Base-by-base conservation (phyloP, 2,888 invertebrate species). In the Quadroppia sp. region DNA sequence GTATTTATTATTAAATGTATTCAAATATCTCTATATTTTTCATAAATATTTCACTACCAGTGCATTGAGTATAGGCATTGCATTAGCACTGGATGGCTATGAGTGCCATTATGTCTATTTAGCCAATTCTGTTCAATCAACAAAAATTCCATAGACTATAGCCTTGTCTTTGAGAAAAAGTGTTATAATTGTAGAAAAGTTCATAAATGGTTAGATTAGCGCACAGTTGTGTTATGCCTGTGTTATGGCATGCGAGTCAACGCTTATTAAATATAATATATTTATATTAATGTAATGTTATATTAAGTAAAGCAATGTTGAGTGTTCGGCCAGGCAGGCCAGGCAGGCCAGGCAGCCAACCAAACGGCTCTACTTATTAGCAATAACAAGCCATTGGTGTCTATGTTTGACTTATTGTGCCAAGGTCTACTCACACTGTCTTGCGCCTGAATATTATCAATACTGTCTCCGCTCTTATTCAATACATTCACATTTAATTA, bases 401-500 rank as follows among this genome's bases (percentile, higher is more conserved):
- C 67, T 67, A 7, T 40, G 25, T 67, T 64, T 67, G 40, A 67
- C 67, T 67, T 67, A 67, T 67, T 64, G 42, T 67, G 67, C 67
- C 67, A 67, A 67, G 67, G 67, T 28, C 61, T 61, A 23, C 25
- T 25, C 17, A 25, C 11, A 23, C 9, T 53, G 25, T 17, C 53
- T n/a, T 20, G 23, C 25, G 13, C 25, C 15, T 1, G 25, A 23
- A 53, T 23, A 13, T 25, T 25, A 53, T 53, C 53, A 53, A 53
- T 53, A 53, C 20, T 53, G 25, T 15, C 53, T 25, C 25, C 25
- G 53, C 53, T 53, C 53, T 53, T 53, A 53, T 53, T 20, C 53
- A 53, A 53, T 53, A 53, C 20, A 53, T 53, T 53, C 23, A 23
- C 13, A 6, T 50, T 50, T 50, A 50, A 50, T 50, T 50, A 53